phyloP scores from a whole-genome alignment of 2,888 invertebrate genomes.

The Acrobeloides nanus region DNA sequence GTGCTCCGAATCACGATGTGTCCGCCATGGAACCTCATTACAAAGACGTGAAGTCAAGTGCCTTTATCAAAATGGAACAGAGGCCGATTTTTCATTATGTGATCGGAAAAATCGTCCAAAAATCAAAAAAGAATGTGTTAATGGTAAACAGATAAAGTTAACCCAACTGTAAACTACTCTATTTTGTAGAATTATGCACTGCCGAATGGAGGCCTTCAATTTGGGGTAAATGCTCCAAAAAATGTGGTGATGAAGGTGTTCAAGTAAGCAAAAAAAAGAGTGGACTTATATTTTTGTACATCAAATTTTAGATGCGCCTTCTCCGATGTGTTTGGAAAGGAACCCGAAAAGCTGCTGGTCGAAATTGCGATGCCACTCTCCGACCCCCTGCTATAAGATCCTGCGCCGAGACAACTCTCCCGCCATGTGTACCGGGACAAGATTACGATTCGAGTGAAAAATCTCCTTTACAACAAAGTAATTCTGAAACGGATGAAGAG shows the following conservation, averaged over 20 bases:
- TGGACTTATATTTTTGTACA: background rate
- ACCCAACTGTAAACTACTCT: conserved; percentile 4
- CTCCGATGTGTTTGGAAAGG: conserved; percentile 87
- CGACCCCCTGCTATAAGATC: conserved; percentile 44
- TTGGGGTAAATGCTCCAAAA: conserved; percentile 83
- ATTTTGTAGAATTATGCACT: conserved; percentile 49
- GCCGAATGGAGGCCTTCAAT: conserved; percentile 82
- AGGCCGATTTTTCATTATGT: conserved; percentile 63
- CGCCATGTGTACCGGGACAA: no score
- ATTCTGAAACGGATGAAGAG: no score
- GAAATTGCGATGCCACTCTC: conserved; percentile 63
- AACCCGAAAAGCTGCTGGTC: conserved; percentile 73
- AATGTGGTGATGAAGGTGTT: conserved; percentile 74
- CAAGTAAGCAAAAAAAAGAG: conserved; percentile 18
- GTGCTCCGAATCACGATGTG: conserved; percentile 68
- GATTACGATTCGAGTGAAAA: no score
- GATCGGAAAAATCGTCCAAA: conserved; percentile 69
- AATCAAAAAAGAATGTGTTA: conserved; percentile 72
- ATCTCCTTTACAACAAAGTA: no score
- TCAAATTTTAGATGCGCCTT: conserved; percentile 67
- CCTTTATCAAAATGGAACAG: conserved; percentile 58
- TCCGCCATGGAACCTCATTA: conserved; percentile 59
- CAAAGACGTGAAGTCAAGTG: conserved; percentile 68
- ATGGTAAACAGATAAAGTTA: conserved; percentile 55
- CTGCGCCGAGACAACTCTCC: conserved; percentile 20